A percentile compares a stretch with the other conserved stretches of the same genome.
These are phyloP conservation scores for Neofelis nebulosa DNA, from an alignment of 2,113 vertebrate species.

Conservation along the genomic window DNA sequence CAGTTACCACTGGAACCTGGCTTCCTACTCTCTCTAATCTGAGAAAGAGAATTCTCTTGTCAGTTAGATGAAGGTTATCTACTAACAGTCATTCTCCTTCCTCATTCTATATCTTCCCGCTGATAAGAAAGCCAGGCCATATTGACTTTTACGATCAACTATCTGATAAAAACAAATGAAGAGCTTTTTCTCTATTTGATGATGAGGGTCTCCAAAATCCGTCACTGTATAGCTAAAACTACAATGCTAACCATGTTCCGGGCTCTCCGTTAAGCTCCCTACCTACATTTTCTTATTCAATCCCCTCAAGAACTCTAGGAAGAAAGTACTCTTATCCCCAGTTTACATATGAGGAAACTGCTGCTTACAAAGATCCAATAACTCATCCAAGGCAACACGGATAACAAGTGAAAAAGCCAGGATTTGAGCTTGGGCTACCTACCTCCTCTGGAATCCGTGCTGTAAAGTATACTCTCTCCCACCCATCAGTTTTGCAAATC, in stretches of 20 bases:
- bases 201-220: background rate
- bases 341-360: background rate
- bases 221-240: background rate
- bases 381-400: background rate
- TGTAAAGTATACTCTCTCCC: too few species aligned
- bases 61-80: background rate
- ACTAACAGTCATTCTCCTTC: background rate
- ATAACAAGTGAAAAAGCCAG: background rate
- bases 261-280: background rate
- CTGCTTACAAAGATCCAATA: background rate
- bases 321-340: background rate
- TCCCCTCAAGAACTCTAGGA: background rate
- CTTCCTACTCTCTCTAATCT: background rate
- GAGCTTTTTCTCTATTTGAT: background rate
- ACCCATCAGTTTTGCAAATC: background rate
- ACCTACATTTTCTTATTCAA: background rate
- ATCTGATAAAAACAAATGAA: conserved; percentile 8
- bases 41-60: background rate
- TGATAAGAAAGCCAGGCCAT: conserved; percentile 15
- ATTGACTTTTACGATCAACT: background rate
- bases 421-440: background rate
- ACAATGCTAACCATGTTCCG: background rate
- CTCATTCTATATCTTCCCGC: background rate
- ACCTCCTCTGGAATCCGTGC: background rate
- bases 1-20: background rate